Evolutionary conservation across 2,797 vertebrate species (phyloP).

Genomic region (Hypotaenidia okinawae): DNA sequence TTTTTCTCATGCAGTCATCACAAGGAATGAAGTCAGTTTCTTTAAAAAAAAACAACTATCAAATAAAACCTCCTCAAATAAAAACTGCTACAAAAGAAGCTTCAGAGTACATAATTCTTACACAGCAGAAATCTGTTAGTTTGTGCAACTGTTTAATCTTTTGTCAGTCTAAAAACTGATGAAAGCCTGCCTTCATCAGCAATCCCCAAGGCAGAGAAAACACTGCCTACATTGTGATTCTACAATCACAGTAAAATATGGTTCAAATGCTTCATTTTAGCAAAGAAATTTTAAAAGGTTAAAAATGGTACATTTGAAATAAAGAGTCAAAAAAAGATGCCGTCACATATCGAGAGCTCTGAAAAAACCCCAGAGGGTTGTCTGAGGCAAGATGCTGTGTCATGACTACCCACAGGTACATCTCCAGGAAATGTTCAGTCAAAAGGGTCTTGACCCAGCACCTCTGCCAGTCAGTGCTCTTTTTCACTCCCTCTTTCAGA

Average conservation of each 20-base stretch:
- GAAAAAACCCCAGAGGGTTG: not conserved
- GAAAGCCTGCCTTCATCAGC: not conserved
- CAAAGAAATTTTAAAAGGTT: not conserved
- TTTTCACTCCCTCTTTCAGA: not conserved
- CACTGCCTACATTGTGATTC: not conserved
- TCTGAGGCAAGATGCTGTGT: not conserved
- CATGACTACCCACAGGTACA: no score
- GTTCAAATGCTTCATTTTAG: not conserved
- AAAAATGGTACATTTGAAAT: not conserved
- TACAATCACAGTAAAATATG: not conserved
- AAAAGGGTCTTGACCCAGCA: not conserved
- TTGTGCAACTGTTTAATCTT: not conserved
- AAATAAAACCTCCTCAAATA: not conserved
- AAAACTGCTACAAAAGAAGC: not conserved
- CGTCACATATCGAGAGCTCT: not conserved
- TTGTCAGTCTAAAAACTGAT: not conserved
- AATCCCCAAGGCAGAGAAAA: not conserved
- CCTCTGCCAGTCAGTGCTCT: not conserved
- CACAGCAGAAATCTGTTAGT: not conserved
- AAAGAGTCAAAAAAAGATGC: not conserved
- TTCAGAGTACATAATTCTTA: not conserved
- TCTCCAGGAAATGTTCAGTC: not conserved
- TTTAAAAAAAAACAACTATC: not conserved
- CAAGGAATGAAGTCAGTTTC: not conserved
- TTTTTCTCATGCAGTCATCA: not conserved